Base-by-base conservation (phyloP, 2,888 invertebrate species). In the Tipula vernalis region DNA sequence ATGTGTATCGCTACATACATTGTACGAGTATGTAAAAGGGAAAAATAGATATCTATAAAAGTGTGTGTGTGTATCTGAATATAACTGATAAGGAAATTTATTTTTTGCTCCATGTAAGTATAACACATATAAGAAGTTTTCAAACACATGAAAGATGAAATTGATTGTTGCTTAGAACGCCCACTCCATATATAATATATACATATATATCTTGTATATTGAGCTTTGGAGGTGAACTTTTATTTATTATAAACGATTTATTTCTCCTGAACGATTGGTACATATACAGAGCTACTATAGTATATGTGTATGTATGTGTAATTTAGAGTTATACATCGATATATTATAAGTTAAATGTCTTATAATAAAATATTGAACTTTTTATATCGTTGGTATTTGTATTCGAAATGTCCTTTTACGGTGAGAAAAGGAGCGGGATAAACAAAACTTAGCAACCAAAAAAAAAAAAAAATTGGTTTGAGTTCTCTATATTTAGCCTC, bases 121-220 rank as follows among this genome's bases (percentile, higher is more conserved):
- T 28, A 28, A 28, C 2, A 84, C 15, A 15, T 39, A 84, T 84
- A 84, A 71, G 28, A 71, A 71, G 71, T 71, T 71, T 71, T 71
- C 28, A 57, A 57, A 57, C 51, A 57, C 51, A 57, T 71, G 71
- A 71, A 71, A 71, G 71, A 71, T 71, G 71, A 28, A 71, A 71
- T 71, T 71, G 71, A 71, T 71, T 71, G 71, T 71, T 71, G 71
- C 71, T 71, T 71, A 71, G 71, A 71, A 71, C 71, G 71, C 71
- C 71, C 71, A 71, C 71, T 71, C 71, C 41, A 84, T 39, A 84
- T 84, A 84, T 84, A 84, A n/a, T 84, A 84, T n/a, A 84, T 13
- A 84, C 41, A 39, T 84, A 84, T 15, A 39, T 13, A 36, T 84
- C n/a, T 8, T 36, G 13, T 39, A 28, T 71, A 18, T 18, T 71